Evolutionary conservation across 2,797 vertebrate species (phyloP).

Genomic region (Odontamblyopus rebecca): DNA sequence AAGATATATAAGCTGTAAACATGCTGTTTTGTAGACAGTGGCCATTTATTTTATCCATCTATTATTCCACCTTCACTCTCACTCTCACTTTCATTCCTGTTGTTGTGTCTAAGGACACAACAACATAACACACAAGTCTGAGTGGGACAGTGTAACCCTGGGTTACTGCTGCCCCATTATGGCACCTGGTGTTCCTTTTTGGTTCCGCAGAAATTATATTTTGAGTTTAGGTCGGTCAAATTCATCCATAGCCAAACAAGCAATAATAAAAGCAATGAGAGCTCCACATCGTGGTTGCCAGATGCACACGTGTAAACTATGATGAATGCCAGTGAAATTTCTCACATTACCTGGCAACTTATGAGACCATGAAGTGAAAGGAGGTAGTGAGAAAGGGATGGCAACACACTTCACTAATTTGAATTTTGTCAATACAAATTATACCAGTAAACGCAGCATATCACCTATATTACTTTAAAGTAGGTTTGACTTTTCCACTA

Average conservation of each 20-base stretch:
- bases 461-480: not conserved
- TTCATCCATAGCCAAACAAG: not conserved
- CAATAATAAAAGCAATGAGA: not conserved
- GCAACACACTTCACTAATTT: not conserved
- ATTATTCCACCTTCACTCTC: too few relatives aligned
- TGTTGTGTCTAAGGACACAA: too few relatives aligned
- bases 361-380: not conserved
- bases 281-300: not conserved
- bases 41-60: too few relatives aligned
- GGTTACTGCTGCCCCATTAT: too few relatives aligned
- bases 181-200: too few relatives aligned
- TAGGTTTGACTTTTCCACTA: slow-evolving; percentile 10
- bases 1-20: too few relatives aligned
- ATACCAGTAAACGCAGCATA: not conserved
- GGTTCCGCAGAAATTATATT: not conserved
- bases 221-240: not conserved
- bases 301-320: not conserved
- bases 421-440: not conserved
- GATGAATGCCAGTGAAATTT: not conserved
- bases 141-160: too few relatives aligned
- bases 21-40: too few relatives aligned
- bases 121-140: too few relatives aligned
- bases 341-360: not conserved
- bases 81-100: too few relatives aligned
- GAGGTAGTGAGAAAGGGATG: not conserved